These are phyloP conservation scores for Sander vitreus DNA, from an alignment of 2,113 vertebrate genomes.

Conservation along the genomic window DNA sequence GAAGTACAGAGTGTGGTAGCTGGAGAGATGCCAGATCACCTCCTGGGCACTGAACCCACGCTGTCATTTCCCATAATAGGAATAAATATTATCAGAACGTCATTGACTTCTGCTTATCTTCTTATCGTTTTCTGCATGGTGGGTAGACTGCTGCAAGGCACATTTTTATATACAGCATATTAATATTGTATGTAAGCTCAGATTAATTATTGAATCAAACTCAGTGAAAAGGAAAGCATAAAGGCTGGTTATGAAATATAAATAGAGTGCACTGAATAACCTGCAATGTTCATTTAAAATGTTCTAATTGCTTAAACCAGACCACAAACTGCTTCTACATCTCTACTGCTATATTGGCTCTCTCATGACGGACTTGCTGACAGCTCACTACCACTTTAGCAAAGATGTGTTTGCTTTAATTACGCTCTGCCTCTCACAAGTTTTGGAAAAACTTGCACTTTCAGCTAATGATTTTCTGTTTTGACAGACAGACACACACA, in stretches of 20 bases:
- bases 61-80: constrained; percentile 45
- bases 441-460: background rate
- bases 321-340: constrained; percentile 8
- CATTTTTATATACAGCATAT: constrained; percentile 40
- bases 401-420: constrained; percentile 14
- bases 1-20: too few species aligned
- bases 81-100: constrained; percentile 53
- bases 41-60: background rate
- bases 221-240: constrained; percentile 27
- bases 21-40: too few species aligned
- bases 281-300: constrained; percentile 22
- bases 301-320: background rate
- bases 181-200: constrained; percentile 26
- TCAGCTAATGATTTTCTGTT: constrained; percentile 1
- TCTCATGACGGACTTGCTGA: background rate
- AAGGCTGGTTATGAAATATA: constrained; percentile 33
- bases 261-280: constrained; percentile 16
- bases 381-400: constrained; percentile 4
- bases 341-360: background rate
- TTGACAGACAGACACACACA: background rate
- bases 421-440: constrained; percentile 21
- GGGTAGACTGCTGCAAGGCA: constrained; percentile 24
- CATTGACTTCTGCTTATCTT: constrained; percentile 30
- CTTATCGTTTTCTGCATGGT: background rate
- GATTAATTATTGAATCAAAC: constrained; percentile 37